phyloP scores from a whole-genome alignment of 2,888 invertebrate species.

The Acleris literana region DNA sequence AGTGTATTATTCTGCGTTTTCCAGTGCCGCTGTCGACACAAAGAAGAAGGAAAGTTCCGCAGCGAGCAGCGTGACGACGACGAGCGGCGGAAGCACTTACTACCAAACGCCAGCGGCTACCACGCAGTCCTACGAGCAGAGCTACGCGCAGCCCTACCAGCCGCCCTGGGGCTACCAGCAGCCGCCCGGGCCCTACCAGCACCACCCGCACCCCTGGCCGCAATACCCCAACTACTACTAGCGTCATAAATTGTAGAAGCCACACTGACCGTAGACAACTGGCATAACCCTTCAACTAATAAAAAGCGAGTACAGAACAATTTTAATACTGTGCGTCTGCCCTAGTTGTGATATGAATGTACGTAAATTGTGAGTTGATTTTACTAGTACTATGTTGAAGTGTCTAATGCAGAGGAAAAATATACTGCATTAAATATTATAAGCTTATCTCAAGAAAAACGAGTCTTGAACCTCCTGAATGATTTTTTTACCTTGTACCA shows the following conservation, averaged over 20 bases:
- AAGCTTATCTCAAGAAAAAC: too few relatives aligned
- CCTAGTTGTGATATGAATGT: too few relatives aligned
- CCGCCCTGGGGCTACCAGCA: slow-evolving; percentile 80
- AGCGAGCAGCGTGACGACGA: slow-evolving; percentile 45
- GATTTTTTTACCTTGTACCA: background rate
- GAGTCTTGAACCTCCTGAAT: too few relatives aligned
- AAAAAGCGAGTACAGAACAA: too few relatives aligned
- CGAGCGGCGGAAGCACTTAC: slow-evolving; percentile 54
- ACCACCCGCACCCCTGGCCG: slow-evolving; percentile 76
- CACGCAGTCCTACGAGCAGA: slow-evolving; percentile 71
- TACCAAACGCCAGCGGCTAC: slow-evolving; percentile 63
- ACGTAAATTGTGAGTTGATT: too few relatives aligned
- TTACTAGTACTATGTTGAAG: too few relatives aligned
- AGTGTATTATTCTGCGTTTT: background rate
- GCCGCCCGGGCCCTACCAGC: slow-evolving; percentile 76
- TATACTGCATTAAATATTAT: too few relatives aligned
- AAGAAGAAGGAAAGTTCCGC: slow-evolving; percentile 65
- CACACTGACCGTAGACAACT: background rate
- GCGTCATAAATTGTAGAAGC: slow-evolving; percentile 26
- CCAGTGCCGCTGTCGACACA: slow-evolving; percentile 53
- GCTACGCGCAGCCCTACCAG: slow-evolving; percentile 75
- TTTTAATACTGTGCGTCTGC: too few relatives aligned
- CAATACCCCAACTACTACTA: slow-evolving; percentile 80
- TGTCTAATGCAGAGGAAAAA: too few relatives aligned
- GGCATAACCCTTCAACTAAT: background rate